A percentile compares a stretch with the other conserved stretches of the same genome.
These are phyloP conservation scores for Polymixis lichenea DNA, from an alignment of 2,888 invertebrate species.

Conservation along the genomic window DNA sequence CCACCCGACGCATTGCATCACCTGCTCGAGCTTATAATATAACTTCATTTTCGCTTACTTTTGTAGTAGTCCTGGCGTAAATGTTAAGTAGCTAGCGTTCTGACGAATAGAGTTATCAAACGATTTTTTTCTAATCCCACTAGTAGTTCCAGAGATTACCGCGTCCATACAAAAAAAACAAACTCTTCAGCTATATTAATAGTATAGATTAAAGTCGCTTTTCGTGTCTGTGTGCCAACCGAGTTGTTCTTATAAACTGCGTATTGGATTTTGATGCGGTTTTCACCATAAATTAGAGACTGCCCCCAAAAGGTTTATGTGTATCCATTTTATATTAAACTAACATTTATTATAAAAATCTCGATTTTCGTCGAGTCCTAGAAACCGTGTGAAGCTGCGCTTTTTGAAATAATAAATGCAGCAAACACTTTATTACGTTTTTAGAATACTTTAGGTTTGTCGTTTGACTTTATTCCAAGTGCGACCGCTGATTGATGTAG, in stretches of 20 bases:
- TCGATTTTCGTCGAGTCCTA: not conserved
- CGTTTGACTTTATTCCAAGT: not conserved
- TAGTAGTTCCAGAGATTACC: not conserved
- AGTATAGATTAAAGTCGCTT: not conserved
- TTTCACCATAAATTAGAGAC: not conserved
- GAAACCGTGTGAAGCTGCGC: not conserved
- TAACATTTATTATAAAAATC: not conserved
- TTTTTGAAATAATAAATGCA: no score
- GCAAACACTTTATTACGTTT: not conserved
- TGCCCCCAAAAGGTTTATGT: not conserved
- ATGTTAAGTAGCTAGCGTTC: no score
- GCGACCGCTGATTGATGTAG: not conserved
- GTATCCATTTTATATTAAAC: not conserved
- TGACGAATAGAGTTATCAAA: not conserved
- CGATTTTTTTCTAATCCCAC: not conserved
- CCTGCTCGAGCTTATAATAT: not conserved
- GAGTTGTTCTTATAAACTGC: not conserved
- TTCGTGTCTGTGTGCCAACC: not conserved
- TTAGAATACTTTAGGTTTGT: not conserved
- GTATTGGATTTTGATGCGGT: not conserved
- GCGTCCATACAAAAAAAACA: not conserved
- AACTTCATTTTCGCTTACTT: not conserved
- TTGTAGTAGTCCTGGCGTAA: no score
- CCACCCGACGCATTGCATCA: not conserved
- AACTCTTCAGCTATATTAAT: no score